Base-by-base conservation (phyloP, 2,888 invertebrate species). In the Phyllotreta cruciferae region DNA sequence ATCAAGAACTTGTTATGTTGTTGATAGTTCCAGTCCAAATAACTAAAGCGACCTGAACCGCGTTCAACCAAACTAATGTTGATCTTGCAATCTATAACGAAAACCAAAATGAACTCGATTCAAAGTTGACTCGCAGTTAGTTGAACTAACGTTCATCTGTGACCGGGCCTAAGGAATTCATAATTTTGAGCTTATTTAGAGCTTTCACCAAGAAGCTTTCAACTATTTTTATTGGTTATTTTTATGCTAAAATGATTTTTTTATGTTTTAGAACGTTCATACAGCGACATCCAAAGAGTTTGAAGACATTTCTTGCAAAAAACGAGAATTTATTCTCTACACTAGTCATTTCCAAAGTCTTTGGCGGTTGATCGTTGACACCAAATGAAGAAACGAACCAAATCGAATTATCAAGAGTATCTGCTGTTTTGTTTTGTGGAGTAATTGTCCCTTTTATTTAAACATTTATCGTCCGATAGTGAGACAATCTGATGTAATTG, bases 221-320 rank as follows among this genome's bases (percentile, higher is more conserved):
- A 24, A 24, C 24, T 24, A 24, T 24, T 24, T 24, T 24, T 1
- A 24, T 4, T 24, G 24, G 24, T 53, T 37, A 53, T 8, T 34
- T 50, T 13, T 24, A 34, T 9, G 2, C 14, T 13, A 7, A n/a
- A 14, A 5, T 50, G 10, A 10, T 45, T 45, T 53, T 54, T 66
- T 62, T 63, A 55, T 64, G 34, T 81, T 82, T 58, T 79, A 86
- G 86, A 86, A 79, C 85, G 86, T 75, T 85, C 86, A 55, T 84
- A 85, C 73, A 86, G 86, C 71, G 86, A 86, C 75, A 85, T 85
- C 70, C 84, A 85, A 76, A 82, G 83, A 68, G 78, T 82, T 49
- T 80, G 80, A 66, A 75, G n/a, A 50, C 50, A n/a, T n/a, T 41
- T 13, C 45, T 57, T 4, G 4, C 2, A 47, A 47, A 24, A 24